Conservation (phyloP, 2,113 vertebrate species). For the Chroicocephalus ridibundus region DNA sequence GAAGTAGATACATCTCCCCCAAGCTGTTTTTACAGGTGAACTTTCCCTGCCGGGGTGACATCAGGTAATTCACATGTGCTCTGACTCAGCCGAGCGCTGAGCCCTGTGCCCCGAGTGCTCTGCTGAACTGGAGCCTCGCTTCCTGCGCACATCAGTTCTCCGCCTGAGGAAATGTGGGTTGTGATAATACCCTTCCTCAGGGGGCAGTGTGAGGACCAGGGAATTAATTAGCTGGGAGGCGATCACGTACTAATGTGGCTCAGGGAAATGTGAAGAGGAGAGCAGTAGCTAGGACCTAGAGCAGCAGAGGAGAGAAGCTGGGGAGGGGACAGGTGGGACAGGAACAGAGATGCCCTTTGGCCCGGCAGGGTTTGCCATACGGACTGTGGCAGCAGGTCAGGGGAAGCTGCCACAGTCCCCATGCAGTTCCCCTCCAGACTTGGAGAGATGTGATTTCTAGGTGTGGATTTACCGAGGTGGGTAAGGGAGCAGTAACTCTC, state of each 20-base stretch:
- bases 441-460: neutral
- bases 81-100: neutral
- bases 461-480: fast-evolving
- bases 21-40: neutral
- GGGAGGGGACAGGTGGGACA: neutral
- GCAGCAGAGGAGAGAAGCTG: neutral
- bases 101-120: neutral
- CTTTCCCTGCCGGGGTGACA: neutral
- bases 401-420: neutral
- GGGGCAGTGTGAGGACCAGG: neutral
- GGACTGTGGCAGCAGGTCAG: neutral
- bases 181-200: neutral
- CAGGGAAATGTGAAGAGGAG: neutral
- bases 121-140: neutral
- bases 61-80: neutral
- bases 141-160: neutral
- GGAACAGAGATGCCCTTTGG: neutral
- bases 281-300: neutral
- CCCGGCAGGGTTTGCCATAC: neutral
- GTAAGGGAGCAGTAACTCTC: neutral
- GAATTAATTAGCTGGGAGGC: neutral
- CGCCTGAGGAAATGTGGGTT: fast-evolving
- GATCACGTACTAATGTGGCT: fast-evolving
- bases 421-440: neutral
- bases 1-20: neutral